Base-by-base conservation (phyloP, 1,140 invertebrate species). In the Drosophila chauvacae region DNA sequence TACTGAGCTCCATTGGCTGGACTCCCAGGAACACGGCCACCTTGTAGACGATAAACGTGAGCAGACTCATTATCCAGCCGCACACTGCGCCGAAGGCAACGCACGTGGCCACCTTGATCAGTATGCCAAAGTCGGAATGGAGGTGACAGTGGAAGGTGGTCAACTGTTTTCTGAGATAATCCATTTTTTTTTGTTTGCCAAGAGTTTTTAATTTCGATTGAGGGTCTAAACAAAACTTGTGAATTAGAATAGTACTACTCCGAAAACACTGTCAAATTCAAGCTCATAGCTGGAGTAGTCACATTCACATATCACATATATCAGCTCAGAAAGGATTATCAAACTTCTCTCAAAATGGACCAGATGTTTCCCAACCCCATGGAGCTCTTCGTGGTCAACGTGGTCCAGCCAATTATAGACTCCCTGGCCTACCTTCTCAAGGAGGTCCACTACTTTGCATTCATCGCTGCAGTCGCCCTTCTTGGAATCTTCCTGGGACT, bases 61-160 rank as follows among this genome's bases (percentile, higher is more conserved):
- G 0, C 6, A 86, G 42, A 10, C 70, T 81, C 59, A 87, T 79
- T 7, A 82, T 35, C 79, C 79, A 87, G 6, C 82, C 82, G 16
- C 79, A 87, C 1, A 86, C 26, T 1, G 63, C 75, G 7, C 83
- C 82, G 53, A 87, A 79, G n/a, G 82, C 82, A 18, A 86, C 53
- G 56, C 83, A 81, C 9, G 82, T 68, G 41, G 82, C 83, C 35
- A 39, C 63, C 66, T 72, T 81, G 39, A 86, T 64, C 10, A 82
- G 26, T n/a, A 69, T 44, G 7, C 82, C 82, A 33, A 79, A 86
- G 45, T 78, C 75, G n/a, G 65, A 59, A 10, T 66, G 79, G 2
- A 86, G 48, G 18, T 76, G 75, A 50, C 41, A 56, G 33, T 87
- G 71, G 39, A 86, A 86, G 7, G 65, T 44, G 13, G 14, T 23